Evolutionary conservation across 2,113 vertebrate genomes (phyloP).

Genomic region (Terrapene triunguis): DNA sequence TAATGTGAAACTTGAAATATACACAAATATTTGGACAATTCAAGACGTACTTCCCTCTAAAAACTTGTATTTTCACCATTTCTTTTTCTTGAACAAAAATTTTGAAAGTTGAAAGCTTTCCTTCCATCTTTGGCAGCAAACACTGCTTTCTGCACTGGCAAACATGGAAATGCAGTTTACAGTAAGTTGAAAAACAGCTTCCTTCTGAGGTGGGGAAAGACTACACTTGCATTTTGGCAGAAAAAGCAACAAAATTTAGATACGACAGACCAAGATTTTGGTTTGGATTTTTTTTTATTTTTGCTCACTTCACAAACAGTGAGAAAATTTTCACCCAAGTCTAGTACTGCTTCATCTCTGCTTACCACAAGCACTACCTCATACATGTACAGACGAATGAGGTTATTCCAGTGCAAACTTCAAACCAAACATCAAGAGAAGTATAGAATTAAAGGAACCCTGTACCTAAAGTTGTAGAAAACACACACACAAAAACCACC

Average conservation of each 20-base stretch:
- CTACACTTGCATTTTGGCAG: neutral
- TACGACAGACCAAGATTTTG: neutral
- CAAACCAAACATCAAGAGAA: neutral
- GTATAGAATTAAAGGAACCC: neutral
- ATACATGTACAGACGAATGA: neutral
- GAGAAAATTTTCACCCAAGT: neutral
- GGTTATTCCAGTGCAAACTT: neutral
- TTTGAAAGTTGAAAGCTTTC: neutral
- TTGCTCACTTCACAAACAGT: neutral
- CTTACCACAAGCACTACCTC: neutral
- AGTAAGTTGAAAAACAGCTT: neutral
- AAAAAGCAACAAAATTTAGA: neutral
- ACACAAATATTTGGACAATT: neutral
- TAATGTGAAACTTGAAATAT: neutral
- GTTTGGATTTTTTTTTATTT: neutral
- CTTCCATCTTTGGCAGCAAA: neutral
- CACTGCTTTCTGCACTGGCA: neutral
- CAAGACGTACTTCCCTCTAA: neutral
- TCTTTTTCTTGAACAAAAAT: neutral
- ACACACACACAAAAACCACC: neutral
- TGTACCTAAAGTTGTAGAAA: neutral
- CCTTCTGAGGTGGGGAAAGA: neutral
- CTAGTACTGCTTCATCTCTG: neutral
- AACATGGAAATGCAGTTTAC: neutral
- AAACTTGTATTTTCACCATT: neutral